Conservation (phyloP, 1,140 invertebrate species). For the Laodelphax striatellus region DNA sequence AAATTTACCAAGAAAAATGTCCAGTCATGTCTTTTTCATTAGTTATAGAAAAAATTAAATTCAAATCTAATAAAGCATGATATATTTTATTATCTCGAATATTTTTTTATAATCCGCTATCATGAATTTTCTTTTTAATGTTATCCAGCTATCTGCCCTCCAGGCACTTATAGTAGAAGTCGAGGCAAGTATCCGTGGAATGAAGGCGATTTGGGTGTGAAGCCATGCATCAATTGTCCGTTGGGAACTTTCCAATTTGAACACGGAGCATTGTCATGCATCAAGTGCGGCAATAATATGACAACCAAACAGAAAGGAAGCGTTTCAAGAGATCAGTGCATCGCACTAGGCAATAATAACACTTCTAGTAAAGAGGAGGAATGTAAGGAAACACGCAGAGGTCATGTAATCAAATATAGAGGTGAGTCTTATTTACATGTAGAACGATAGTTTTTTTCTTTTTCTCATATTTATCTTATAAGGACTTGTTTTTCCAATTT, state of each 20-base stretch:
- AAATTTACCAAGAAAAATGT: too few relatives aligned
- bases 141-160: constrained; percentile 26
- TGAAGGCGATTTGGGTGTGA: constrained; percentile 2
- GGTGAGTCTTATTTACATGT: too few relatives aligned
- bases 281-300: constrained; percentile 4
- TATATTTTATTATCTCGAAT: not conserved
- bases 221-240: constrained; percentile 44
- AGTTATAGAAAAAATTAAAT: too few relatives aligned
- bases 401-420: too few relatives aligned
- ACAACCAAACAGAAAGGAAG: not conserved
- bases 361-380: too few relatives aligned
- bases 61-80: not conserved
- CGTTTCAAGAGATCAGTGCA: not conserved
- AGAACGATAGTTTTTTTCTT: too few relatives aligned
- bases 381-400: too few relatives aligned
- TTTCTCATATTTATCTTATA: too few relatives aligned
- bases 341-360: not conserved
- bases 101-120: not conserved
- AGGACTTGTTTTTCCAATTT: too few relatives aligned
- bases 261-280: constrained; percentile 41
- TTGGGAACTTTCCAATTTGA: constrained; percentile 46
- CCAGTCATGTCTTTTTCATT: not conserved
- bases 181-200: not conserved
- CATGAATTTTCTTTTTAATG: too few relatives aligned
- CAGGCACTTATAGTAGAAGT: constrained; percentile 29